Conservation (phyloP, 53 echinoderm and acorn worm species). For the Holothuria scabra region DNA sequence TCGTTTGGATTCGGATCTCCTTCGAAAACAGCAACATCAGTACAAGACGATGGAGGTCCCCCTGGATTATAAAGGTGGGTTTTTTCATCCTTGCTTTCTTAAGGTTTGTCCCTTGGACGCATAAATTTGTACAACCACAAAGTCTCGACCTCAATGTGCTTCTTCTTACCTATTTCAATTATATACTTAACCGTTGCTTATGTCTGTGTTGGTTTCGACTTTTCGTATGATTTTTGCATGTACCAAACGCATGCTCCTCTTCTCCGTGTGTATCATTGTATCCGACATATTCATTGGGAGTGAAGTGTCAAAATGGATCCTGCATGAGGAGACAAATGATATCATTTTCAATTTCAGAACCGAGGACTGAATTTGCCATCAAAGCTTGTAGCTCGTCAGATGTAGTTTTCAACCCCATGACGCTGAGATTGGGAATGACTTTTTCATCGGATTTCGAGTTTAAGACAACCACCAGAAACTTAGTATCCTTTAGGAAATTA, state of each 20-base stretch:
- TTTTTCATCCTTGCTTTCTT: no score
- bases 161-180: constrained; percentile 2
- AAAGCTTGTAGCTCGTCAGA: constrained; percentile 1
- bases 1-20: no score
- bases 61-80: neutral
- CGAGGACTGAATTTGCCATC: neutral
- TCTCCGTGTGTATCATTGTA: neutral
- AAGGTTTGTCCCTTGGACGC: neutral
- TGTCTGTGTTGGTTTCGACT: neutral
- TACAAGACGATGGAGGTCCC: neutral
- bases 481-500: neutral
- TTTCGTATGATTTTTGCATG: neutral
- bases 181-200: neutral
- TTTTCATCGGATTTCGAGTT: neutral
- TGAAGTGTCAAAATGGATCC: constrained; percentile 7
- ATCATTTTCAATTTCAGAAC: constrained; percentile 15
- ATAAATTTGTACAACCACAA: constrained; percentile 6
- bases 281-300: constrained; percentile 12
- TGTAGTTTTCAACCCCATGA: neutral
- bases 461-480: neutral
- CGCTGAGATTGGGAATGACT: neutral
- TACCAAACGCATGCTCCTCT: neutral
- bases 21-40: neutral
- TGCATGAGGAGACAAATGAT: constrained; percentile 7
- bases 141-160: neutral